phyloP scores from a whole-genome alignment of 2,888 invertebrate genomes.

The Tetrapedia diversipes region DNA sequence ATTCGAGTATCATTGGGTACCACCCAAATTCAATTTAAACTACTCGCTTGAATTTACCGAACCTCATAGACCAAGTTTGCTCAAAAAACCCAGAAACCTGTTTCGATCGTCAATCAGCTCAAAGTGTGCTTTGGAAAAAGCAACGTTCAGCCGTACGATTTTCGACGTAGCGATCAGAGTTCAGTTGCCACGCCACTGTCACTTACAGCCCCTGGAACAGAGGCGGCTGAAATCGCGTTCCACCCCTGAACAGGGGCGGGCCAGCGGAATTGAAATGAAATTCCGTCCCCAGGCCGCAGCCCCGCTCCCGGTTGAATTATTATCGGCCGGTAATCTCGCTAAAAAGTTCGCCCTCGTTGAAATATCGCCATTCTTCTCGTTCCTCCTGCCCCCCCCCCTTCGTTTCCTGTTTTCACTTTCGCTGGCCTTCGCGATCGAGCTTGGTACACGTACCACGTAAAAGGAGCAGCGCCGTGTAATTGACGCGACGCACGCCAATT shows the following conservation, averaged over 20 bases:
- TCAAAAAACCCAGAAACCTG: no score
- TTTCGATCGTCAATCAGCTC: no score
- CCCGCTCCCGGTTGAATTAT: conserved; percentile 73
- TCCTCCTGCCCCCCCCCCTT: background rate
- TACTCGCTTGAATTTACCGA: no score
- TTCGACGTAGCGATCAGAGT: conserved; percentile 46
- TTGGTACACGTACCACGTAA: no score
- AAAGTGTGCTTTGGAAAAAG: no score
- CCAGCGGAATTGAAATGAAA: conserved; percentile 73
- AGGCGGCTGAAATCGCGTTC: conserved; percentile 21
- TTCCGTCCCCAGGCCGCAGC: conserved; percentile 68
- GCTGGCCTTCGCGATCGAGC: no score
- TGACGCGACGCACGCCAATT: no score
- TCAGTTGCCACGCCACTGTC: conserved; percentile 72
- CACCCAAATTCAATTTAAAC: no score
- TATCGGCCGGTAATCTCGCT: conserved; percentile 74
- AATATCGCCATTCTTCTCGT: conserved; percentile 57
- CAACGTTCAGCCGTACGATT: conserved; percentile 18
- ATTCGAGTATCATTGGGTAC: no score
- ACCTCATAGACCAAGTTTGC: no score
- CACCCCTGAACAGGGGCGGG: conserved; percentile 42
- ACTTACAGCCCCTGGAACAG: conserved; percentile 69
- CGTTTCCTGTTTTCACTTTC: conserved; percentile 41
- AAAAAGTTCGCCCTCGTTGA: conserved; percentile 68
- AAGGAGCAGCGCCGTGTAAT: no score